Evolutionary conservation across 2,797 vertebrate genomes (phyloP), one percentile per base, ranked within the genome.

Genomic region (Gadopsis marmoratus): DNA sequence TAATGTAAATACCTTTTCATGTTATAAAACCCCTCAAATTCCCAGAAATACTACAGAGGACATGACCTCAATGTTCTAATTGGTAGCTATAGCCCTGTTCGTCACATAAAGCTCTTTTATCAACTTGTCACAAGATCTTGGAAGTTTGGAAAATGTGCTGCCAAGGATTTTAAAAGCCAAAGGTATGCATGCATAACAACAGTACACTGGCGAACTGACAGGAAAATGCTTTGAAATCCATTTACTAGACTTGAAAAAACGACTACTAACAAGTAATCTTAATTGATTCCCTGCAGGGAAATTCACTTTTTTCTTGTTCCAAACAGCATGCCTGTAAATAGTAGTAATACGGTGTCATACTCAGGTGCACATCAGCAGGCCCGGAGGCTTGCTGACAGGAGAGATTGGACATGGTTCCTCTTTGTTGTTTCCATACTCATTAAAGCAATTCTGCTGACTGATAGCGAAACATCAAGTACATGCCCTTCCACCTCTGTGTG

Each of bases 361-460:
- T 81, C 53, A 71, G 63, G 75, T 78, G 81, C 53, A 39, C 71
- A 47, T 65, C 86, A 81, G 71, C 68, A 58, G 77, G 54, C 74
- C 59, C 33, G 0, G 1, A 47, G 80, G 72, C 39, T 80, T 84
- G 76, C 78, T 90, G 84, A 89, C 74, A 54, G 48, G 14, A 23
- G 48, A 77, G 47, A 83, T 53, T 74, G 70, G 67, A 83, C 80
- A 63, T 62, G 62, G 70, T 77, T 79, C 48, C 70, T 84, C 75
- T 69, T 8, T 81, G 74, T 81, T 81, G 79, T 85, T 85, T 76
- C 68, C 56, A 31, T 47, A 61, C 80, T 84, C 77, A 86, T 84
- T 89, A 85, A 69, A 82, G 37, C 13, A 65, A 53, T 81, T 86
- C 66, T 83, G 86, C 85, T 85, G 89, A 89, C 78, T 60, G 65